These are phyloP conservation scores for Petrocephalus sullivani DNA, from an alignment of 2,797 vertebrate genomes.

Conservation along the genomic window DNA sequence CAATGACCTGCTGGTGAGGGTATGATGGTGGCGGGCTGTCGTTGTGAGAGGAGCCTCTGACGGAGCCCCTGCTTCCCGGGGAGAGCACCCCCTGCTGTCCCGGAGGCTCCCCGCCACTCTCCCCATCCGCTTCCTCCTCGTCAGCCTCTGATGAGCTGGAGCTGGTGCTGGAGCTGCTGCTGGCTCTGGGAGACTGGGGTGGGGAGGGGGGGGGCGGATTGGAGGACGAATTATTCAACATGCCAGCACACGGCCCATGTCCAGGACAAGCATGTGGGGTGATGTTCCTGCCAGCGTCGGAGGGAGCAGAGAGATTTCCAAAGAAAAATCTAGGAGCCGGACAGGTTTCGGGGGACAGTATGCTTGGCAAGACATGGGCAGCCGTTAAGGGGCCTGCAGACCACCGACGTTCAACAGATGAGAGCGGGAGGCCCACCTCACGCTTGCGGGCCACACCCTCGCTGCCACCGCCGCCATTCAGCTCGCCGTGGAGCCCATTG, in stretches of 20 bases:
- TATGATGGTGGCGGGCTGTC: slow-evolving; percentile 84
- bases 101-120: slow-evolving; percentile 67
- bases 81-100: slow-evolving; percentile 63
- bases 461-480: slow-evolving; percentile 75
- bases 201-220: not conserved
- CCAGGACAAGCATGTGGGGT: not conserved
- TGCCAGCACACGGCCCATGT: not conserved
- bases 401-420: not conserved
- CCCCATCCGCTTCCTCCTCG: slow-evolving; percentile 81
- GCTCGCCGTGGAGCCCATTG: slow-evolving; percentile 78
- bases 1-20: slow-evolving; percentile 77
- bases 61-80: slow-evolving; percentile 57
- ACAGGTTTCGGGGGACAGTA: not conserved
- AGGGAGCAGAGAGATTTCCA: not conserved
- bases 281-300: not conserved
- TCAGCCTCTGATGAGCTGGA: slow-evolving; percentile 87
- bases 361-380: not conserved
- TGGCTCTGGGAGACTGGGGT: slow-evolving; percentile 67
- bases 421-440: slow-evolving; percentile 59
- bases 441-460: slow-evolving; percentile 74
- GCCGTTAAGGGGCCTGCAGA: not conserved
- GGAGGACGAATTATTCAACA: not conserved
- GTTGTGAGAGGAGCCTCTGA: slow-evolving; percentile 52
- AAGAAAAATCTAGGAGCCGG: not conserved
- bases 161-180: slow-evolving; percentile 73